phyloP scores from a whole-genome alignment of 2,888 invertebrate genomes.

The Proisotoma minuta region DNA sequence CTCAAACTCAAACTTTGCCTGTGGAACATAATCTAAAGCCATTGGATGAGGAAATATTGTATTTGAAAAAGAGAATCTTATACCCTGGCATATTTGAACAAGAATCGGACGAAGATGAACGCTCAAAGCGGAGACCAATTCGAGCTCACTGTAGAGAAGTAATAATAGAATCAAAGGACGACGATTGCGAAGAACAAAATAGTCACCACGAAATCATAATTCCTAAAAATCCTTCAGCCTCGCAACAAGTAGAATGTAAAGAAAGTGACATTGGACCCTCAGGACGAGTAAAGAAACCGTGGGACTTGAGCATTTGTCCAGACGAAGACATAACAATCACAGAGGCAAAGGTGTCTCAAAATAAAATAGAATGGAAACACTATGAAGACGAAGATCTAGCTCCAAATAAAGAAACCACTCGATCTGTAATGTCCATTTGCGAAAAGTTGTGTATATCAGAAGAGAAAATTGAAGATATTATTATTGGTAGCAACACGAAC shows the following conservation, averaged over 20 bases:
- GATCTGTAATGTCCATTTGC: not conserved
- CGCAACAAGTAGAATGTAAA: too few relatives aligned
- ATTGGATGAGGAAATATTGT: constrained; percentile 15
- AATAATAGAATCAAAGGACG: too few relatives aligned
- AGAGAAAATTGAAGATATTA: not conserved
- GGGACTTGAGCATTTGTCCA: not conserved
- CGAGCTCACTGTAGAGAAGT: too few relatives aligned
- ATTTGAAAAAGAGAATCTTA: constrained; percentile 17
- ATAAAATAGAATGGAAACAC: not conserved
- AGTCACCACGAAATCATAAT: too few relatives aligned
- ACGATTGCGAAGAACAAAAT: too few relatives aligned
- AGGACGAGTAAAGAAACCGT: constrained; percentile 3
- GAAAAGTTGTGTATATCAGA: too few relatives aligned
- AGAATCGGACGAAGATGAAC: constrained; percentile 17
- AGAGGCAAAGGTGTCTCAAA: not conserved
- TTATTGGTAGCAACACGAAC: not conserved
- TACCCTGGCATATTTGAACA: constrained; percentile 28
- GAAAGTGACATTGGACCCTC: too few relatives aligned
- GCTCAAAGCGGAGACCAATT: not conserved
- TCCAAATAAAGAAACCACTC: too few relatives aligned
- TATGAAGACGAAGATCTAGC: not conserved
- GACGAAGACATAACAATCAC: not conserved
- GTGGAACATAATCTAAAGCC: constrained; percentile 21
- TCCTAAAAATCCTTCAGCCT: too few relatives aligned
- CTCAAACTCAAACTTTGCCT: too few relatives aligned